Evolutionary conservation across 2,888 invertebrate genomes (phyloP), one percentile per base, ranked within the genome.

Genomic region (Drosophila colorata): DNA sequence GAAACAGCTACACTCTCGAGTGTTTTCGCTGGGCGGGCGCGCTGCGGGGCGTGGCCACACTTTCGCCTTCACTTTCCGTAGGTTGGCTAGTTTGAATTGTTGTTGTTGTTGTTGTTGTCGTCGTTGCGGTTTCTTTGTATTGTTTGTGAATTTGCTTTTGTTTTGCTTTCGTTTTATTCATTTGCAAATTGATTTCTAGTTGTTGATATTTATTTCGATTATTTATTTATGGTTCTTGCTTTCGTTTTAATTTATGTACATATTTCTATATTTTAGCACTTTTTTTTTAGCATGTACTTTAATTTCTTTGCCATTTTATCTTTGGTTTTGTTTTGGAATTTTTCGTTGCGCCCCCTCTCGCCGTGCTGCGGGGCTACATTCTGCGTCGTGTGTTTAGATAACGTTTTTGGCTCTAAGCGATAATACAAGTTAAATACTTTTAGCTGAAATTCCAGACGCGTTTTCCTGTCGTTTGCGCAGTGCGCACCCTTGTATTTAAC

Each of bases 281-380:
- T 35, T 57, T 59, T 52, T 58, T 58, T 18, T 49, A 28, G 40
- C 41, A 51, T 68, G 57, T 69, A 67, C 64, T 59, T 78, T 74
- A 53, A 63, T 74, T 79, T 85, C 82, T 82, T 87, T 87, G 78
- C 81, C 73, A 76, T 78, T 73, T 73, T 75, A 85, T 85, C 85
- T 84, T 84, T 84, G 84, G 87, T 84, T 87, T 87, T 41, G 80
- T 77, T 87, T 68, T 73, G 63, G 49, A 69, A 70, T 69, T 67
- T 56, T 60, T 74, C 65, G 69, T 74, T 58, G 52, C 52, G 49
- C 40, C 20, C 56, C 58, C 60, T 56, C 58, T 46, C 23, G 7
- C 23, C 57, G 14, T 31, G 23, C 13, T 9, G 4, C 33, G 33
- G 13, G 33, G 47, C 65, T 71, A 78, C 68, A 73, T 84, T 65